Percentiles rank a stretch among this genome's conserved stretches.
Conservation (phyloP, 2,888 invertebrate genomes). For the Dolomedes plantarius region DNA sequence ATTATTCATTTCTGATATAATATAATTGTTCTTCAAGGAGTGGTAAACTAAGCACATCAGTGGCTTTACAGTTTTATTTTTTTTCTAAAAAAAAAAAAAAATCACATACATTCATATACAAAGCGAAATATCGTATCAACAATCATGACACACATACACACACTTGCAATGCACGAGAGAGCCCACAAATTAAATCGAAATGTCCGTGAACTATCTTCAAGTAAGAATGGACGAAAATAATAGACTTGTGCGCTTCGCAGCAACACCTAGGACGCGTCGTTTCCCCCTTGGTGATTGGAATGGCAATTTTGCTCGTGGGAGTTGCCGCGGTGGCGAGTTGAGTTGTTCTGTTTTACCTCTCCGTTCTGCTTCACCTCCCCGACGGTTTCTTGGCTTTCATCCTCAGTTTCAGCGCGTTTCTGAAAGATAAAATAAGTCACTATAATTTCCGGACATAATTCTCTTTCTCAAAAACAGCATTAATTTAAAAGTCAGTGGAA, state of each 20-base stretch:
- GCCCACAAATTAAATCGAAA: neutral
- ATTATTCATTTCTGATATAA: no score
- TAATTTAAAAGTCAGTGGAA: no score
- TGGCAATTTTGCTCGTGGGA: neutral
- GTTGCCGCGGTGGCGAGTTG: neutral
- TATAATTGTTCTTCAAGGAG: no score
- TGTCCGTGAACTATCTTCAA: neutral
- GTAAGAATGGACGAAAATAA: neutral
- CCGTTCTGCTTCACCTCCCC: constrained; percentile 27
- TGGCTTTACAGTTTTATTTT: constrained; percentile 1
- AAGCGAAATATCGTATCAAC: constrained; percentile 29
- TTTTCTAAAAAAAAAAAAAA: no score
- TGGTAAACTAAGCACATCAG: no score
- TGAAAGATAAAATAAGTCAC: no score
- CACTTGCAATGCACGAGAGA: neutral
- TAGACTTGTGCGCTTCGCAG: neutral
- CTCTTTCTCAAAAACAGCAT: no score
- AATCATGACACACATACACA: constrained; percentile 5
- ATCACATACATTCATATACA: constrained; percentile 52
- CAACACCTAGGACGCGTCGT: neutral
- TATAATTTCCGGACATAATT: no score
- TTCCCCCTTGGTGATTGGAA: neutral
- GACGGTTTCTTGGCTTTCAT: neutral
- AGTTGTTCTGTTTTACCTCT: neutral
- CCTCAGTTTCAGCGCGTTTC: neutral